Evolutionary conservation across 2,797 vertebrate genomes (phyloP).

Genomic region (Muraenolepis orangiensis): DNA sequence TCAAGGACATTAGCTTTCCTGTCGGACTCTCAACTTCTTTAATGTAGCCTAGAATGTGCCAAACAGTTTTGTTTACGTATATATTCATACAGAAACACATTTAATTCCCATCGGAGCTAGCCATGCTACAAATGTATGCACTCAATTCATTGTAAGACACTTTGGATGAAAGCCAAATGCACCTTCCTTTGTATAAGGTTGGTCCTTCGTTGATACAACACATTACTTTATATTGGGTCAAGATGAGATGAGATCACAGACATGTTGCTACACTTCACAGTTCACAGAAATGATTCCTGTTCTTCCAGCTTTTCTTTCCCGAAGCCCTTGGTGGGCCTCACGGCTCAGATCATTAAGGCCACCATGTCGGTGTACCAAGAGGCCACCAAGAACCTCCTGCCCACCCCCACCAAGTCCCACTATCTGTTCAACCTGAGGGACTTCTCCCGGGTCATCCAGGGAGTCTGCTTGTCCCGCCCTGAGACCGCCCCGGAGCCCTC

Average conservation of each 20-base stretch:
- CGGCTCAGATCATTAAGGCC: slow-evolving; percentile 74
- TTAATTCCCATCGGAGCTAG: neutral
- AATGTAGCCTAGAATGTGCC: neutral
- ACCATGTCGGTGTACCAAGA: slow-evolving; percentile 85
- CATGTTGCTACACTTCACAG: neutral
- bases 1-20: neutral
- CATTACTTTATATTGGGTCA: no score
- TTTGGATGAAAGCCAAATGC: neutral
- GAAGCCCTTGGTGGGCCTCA: slow-evolving; percentile 74
- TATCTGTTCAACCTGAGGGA: slow-evolving; percentile 91
- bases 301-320: slow-evolving; percentile 79
- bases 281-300: neutral
- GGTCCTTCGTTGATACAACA: neutral
- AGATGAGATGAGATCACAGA: neutral
- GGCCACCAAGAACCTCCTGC: slow-evolving; percentile 85
- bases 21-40: neutral
- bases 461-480: slow-evolving; percentile 84
- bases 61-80: neutral
- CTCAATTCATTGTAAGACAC: neutral
- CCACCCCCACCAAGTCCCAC: slow-evolving; percentile 89
- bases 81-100: neutral
- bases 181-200: neutral
- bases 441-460: slow-evolving; percentile 89
- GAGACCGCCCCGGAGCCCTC: slow-evolving; percentile 76
- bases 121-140: neutral